These are phyloP conservation scores for Falco berigora DNA, from an alignment of 2,797 vertebrate species.

Conservation along the genomic window DNA sequence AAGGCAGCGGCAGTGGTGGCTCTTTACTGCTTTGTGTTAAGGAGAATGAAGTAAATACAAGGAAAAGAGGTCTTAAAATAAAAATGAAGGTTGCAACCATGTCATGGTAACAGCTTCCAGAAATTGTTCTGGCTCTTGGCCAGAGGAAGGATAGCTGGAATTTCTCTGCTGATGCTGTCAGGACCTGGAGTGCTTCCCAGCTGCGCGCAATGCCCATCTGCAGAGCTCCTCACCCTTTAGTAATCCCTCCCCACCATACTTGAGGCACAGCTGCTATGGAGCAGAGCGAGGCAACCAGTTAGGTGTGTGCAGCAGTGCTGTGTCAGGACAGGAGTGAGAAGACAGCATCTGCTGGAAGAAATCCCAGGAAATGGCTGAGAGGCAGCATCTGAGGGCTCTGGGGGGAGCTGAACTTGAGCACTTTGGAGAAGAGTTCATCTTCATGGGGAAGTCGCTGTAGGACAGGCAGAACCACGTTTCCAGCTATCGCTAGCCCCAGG, in stretches of 20 bases:
- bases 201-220: neutral
- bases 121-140: constrained; percentile 18
- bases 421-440: neutral
- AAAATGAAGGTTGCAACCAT: neutral
- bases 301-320: neutral
- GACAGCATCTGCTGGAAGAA: neutral
- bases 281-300: neutral
- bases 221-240: neutral
- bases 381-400: neutral
- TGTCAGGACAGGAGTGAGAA: neutral
- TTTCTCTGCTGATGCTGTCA: constrained; percentile 1
- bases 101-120: constrained; percentile 45
- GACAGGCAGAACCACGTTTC: neutral
- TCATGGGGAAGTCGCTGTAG: neutral
- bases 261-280: neutral
- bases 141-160: constrained; percentile 11
- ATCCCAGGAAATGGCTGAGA: neutral
- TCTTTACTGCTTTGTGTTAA: neutral
- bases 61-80: constrained; percentile 5
- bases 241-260: neutral
- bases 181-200: neutral
- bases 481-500: neutral
- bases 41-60: constrained; percentile 5
- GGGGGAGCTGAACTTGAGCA: neutral
- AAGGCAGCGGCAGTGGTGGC: neutral